Percentiles rank a stretch among this genome's conserved stretches.
Evolutionary conservation across 2,888 invertebrate genomes (phyloP).

Genomic region (Prenolepis imparis): DNA sequence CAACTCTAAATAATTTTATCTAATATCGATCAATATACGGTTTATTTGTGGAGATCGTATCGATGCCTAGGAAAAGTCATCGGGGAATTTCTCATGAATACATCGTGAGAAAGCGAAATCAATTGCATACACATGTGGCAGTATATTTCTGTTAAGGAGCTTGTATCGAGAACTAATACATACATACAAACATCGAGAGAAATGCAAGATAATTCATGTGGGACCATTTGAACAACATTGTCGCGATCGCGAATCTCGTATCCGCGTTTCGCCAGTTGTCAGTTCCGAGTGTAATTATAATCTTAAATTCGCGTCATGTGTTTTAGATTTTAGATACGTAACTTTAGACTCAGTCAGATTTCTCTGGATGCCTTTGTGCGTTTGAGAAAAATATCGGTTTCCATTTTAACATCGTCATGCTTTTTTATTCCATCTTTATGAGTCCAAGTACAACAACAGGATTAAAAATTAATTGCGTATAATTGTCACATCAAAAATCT

Average conservation of each 20-base stretch:
- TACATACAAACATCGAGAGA: constrained; percentile 40
- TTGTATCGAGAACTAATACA: constrained; percentile 26
- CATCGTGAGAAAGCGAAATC: constrained; percentile 58
- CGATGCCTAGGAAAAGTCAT: constrained; percentile 20
- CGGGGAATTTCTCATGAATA: constrained; percentile 41
- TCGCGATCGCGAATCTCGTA: constrained; percentile 48
- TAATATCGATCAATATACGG: neutral
- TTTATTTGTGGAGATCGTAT: neutral
- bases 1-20: neutral
- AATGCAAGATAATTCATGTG: constrained; percentile 56
- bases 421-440: neutral
- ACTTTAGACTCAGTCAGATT: no score
- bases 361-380: neutral
- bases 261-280: constrained; percentile 50
- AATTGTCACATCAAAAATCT: neutral
- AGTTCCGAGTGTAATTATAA: constrained; percentile 29
- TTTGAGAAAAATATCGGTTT: neutral
- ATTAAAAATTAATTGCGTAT: neutral
- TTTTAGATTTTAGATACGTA: neutral
- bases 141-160: constrained; percentile 15
- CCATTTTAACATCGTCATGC: neutral
- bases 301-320: constrained; percentile 14
- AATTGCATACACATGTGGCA: neutral
- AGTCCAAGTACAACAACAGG: neutral
- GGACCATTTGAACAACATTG: constrained; percentile 39